Conservation (phyloP, 2,113 vertebrate species). For the Malaclemys terrapin region DNA sequence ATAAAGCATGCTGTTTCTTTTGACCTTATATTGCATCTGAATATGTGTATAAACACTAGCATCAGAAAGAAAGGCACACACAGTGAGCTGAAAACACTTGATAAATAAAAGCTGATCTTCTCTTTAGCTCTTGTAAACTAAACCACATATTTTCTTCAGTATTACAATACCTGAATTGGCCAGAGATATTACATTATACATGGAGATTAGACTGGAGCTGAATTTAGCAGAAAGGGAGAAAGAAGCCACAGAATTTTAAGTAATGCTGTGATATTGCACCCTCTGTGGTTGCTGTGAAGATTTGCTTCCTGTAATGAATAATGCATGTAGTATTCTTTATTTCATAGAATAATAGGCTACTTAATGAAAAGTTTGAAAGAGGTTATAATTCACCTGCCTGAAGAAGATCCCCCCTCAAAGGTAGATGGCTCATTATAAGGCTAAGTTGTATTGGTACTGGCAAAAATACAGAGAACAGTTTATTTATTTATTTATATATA, state of each 20-base stretch:
- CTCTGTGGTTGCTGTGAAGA: conserved; percentile 28
- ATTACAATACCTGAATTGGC: conserved; percentile 31
- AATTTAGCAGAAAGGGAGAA: conserved; percentile 42
- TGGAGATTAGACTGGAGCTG: conserved; percentile 35
- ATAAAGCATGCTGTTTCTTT: background rate
- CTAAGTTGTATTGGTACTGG: background rate
- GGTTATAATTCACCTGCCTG: conserved; percentile 16
- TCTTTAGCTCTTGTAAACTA: background rate
- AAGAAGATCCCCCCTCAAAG: background rate
- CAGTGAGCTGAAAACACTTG: background rate
- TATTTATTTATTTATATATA: no score
- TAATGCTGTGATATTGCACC: conserved; percentile 9
- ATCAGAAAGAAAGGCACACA: background rate
- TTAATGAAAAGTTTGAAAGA: conserved; percentile 23
- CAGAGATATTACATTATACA: conserved; percentile 34
- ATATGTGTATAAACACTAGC: background rate
- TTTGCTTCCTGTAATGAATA: conserved; percentile 42
- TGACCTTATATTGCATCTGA: background rate
- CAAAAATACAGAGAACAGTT: background rate
- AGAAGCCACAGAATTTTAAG: conserved; percentile 53
- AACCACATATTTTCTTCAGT: background rate
- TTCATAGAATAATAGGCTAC: conserved; percentile 30
- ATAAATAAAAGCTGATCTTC: background rate
- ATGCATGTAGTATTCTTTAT: conserved; percentile 24
- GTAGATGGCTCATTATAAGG: background rate